Base-by-base conservation (phyloP, 2,888 invertebrate species). In the Neuroscelio doddi region DNA sequence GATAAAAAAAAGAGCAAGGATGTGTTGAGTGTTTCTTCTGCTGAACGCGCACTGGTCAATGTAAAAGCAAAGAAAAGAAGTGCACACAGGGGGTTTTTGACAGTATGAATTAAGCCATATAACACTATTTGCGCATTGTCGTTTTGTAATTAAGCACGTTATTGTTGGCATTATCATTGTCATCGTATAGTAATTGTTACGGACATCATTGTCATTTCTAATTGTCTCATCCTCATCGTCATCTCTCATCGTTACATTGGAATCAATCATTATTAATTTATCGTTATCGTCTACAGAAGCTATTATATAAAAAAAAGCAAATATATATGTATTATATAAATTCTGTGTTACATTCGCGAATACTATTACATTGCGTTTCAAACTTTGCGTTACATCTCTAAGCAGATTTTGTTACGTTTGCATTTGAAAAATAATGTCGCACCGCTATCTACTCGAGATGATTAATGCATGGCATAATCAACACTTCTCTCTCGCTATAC, bases 401-500 rank as follows among this genome's bases (percentile, higher is more conserved):
- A 46, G 61, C 51, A 56, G 56, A 61, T 66, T 66, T 66, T 66
- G 66, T 66, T 62, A 62, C 61, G 66, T 62, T 62, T 64, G 56
- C 68, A 69, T 66, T 70, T 65, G n/a, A 57, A 57, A 34, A 57
- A 57, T 52, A 62, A 65, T 51, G 50, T 59, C 63, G 62, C 59
- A 53, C 63, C 52, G 68, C 65, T 63, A 51, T 61, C 52, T 61
- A 56, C 50, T 56, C 52, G 64, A 64, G 52, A 68, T 63, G 68
- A 70, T 68, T 68, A 64, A 70, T 61, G 63, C 67, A 62, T 66
- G 68, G 68, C 62, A 67, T 53, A 57, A 61, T 61, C 65, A 65
- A 72, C 71, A 70, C 70, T 72, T 70, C 68, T 73, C 57, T 58
- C 69, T 68, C 68, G 68, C 68, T 70, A 61, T 58, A 78, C 70